Conservation (phyloP, 2,888 invertebrate genomes). For the Coelinius sp. region DNA sequence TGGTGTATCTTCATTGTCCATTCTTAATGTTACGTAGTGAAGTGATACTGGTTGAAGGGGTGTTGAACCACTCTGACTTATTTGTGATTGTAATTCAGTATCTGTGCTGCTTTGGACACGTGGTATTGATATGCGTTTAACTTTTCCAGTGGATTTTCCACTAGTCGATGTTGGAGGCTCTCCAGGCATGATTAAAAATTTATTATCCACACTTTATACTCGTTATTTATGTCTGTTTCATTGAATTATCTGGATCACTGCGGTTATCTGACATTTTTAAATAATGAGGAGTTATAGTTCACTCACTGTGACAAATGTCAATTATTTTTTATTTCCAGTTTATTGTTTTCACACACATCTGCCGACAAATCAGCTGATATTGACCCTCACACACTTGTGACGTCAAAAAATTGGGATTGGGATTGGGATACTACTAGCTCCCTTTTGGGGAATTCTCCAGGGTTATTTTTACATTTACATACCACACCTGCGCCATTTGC, state of each 20-base stretch:
- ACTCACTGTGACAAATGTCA: neutral
- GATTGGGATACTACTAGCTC: neutral
- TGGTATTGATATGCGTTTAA: slow-evolving; percentile 69
- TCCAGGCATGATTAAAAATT: slow-evolving; percentile 61
- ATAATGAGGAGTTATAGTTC: neutral
- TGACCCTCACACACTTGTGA: neutral
- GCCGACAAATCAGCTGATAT: slow-evolving; percentile 12
- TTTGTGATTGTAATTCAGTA: slow-evolving; percentile 66
- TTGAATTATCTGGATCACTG: neutral
- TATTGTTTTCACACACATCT: neutral
- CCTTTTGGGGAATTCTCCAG: neutral
- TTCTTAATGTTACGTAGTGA: slow-evolving; percentile 70
- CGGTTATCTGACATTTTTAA: neutral
- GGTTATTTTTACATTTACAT: too few relatives aligned
- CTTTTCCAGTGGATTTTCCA: slow-evolving; percentile 64
- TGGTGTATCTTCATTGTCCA: slow-evolving; percentile 73
- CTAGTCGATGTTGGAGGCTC: slow-evolving; percentile 62
- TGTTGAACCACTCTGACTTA: slow-evolving; percentile 65
- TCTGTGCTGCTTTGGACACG: slow-evolving; percentile 69
- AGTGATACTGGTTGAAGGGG: slow-evolving; percentile 65
- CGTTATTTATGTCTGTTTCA: neutral
- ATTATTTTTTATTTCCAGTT: neutral
- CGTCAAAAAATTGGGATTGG: neutral
- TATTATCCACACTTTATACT: neutral
- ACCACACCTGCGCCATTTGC: too few relatives aligned